Base-by-base conservation (phyloP, 2,797 vertebrate species). In the Rallus crepitans region DNA sequence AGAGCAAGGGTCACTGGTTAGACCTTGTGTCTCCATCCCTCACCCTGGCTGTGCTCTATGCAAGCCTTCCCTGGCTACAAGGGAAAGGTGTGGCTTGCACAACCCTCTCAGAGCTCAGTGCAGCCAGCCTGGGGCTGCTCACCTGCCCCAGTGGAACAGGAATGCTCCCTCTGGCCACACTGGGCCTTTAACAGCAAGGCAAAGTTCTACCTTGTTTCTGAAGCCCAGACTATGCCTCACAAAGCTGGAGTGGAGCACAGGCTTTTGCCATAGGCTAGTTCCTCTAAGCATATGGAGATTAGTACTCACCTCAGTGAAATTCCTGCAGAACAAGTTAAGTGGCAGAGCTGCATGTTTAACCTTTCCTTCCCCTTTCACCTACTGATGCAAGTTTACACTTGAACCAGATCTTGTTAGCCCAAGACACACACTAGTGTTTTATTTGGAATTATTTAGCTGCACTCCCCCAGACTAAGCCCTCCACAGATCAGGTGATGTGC, bases 261-360 rank as follows among this genome's bases (percentile, higher is more conserved):
- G 3, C 59, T 57, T 68, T 18, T 83, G 61, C 83, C 59, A 57
- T 12, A 21, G 17, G 1, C 64, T 15, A 15, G 66, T 85, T 92
- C 70, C 53, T 77, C 71, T 18, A 42, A 75, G 66, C 24, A 7
- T 17, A 33, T 4, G 24, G 39, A 78, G 60, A 40, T 50, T 28
- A 65, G 66, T 35, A 59, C 63, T 87, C 48, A 70, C 31, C 63
- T 48, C 61, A 21, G 66, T 45, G 73, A 88, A 96, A 95, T 72
- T 95, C 90, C 70, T 69, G 88, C 88, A 91, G 85, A 95, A 69
- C 75, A 55, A 90, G 77, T 68, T 78, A 70, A 92, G 79, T 70
- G 31, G 45, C 59, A 65, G 57, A 2, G 35, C 72, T 72, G 53
- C 55, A 28, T 52, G 72, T 71, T 88, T 94, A 86, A 83, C 91